phyloP scores from a whole-genome alignment of 2,888 invertebrate genomes.

The Cheilosia grossa region DNA sequence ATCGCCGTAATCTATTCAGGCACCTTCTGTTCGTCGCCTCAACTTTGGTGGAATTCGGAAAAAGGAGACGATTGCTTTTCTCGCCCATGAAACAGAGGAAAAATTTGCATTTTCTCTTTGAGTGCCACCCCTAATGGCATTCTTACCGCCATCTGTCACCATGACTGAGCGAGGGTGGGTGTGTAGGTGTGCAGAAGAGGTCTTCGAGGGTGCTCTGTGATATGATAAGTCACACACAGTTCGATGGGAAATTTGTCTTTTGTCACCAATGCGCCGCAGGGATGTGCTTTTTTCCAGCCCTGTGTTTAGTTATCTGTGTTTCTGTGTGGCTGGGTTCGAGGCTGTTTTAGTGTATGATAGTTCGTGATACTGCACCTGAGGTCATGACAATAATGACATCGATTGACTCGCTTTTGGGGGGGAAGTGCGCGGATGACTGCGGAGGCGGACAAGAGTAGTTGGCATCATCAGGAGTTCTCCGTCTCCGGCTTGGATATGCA shows the following conservation, averaged over 20 bases:
- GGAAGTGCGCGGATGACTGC: constrained; percentile 23
- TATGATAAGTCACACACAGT: constrained; percentile 73
- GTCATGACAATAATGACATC: constrained; percentile 75
- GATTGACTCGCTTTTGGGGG: constrained; percentile 66
- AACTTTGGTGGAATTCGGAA: constrained; percentile 17
- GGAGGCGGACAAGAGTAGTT: constrained; percentile 54
- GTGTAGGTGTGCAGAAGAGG: constrained; percentile 1
- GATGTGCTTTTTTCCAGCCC: not conserved
- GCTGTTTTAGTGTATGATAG: constrained; percentile 60
- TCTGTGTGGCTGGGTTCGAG: constrained; percentile 20
- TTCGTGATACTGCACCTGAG: constrained; percentile 72
- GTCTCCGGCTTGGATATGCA: constrained; percentile 47
- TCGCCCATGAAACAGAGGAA: constrained; percentile 1
- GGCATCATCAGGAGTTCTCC: constrained; percentile 49
- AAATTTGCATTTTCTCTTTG: constrained; percentile 49
- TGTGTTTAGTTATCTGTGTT: not conserved
- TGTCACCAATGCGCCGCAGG: constrained; percentile 32
- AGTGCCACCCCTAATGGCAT: constrained; percentile 59
- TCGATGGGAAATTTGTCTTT: constrained; percentile 71
- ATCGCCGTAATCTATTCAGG: constrained; percentile 36
- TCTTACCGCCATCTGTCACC: constrained; percentile 59
- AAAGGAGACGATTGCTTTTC: not conserved
- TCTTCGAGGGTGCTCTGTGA: constrained; percentile 41
- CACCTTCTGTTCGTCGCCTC: constrained; percentile 44
- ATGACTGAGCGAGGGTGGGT: not conserved